Conservation (phyloP, 2,888 invertebrate species). For the Eristalinus sepulchralis region DNA sequence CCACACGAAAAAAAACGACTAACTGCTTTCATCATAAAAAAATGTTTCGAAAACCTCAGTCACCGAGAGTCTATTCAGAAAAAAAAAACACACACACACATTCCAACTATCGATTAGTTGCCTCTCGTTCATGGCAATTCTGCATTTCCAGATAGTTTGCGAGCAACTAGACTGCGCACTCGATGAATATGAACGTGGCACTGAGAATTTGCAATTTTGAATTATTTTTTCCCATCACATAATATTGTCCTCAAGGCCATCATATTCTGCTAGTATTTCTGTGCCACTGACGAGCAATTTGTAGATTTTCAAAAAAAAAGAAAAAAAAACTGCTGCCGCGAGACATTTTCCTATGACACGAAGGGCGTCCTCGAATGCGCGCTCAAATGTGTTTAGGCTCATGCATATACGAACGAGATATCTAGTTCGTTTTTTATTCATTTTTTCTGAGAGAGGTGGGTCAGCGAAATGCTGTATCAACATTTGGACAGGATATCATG, state of each 20-base stretch:
- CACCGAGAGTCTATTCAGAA: neutral
- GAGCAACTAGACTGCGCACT: slow-evolving; percentile 19
- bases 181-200: slow-evolving; percentile 33
- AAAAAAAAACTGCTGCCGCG: neutral
- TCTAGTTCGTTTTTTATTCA: neutral
- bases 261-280: slow-evolving; percentile 23
- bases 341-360: neutral
- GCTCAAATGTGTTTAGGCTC: neutral
- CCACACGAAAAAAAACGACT: too few relatives aligned
- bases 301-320: neutral
- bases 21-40: too few relatives aligned
- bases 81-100: neutral
- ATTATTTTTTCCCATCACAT: neutral
- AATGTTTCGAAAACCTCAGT: too few relatives aligned
- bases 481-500: neutral
- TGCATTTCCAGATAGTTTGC: neutral
- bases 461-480: neutral
- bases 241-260: neutral
- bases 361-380: neutral
- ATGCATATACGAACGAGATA: neutral
- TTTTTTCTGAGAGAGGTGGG: neutral
- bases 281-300: slow-evolving; percentile 29
- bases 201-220: slow-evolving; percentile 45
- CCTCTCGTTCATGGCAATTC: neutral
- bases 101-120: neutral